Evolutionary conservation across 2,113 vertebrate genomes (phyloP), one percentile per base, ranked within the genome.

Genomic region (Phrynosoma blainvillii): DNA sequence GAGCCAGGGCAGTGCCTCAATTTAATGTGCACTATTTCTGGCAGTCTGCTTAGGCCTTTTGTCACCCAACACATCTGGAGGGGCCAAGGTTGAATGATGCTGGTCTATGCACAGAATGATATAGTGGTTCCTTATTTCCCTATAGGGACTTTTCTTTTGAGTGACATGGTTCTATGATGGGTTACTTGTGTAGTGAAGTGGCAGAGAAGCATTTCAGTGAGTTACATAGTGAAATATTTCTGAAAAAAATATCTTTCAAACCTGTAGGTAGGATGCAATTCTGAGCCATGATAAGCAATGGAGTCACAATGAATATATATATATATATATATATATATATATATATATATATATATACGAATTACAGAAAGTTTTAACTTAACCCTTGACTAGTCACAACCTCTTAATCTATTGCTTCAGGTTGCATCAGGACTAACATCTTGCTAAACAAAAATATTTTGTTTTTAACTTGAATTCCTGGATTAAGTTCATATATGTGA

Each of bases 401-500:
- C 73, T 21, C 65, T 54, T 21, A 81, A 30, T 73, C 27, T 78
- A 81, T 23, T 36, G 20, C 8, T 40, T 23, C 14, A 23, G 36
- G 30, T 27, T 82, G 65, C 54, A 59, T 30, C 13, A 79, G 32
- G 73, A 47, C 65, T 73, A 71, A 71, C 25, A 30, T 90, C 87
- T 78, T 90, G 14, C 73, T 16, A 32, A 70, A 82, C 18, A 89
- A 74, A 85, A 52, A 5, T 18, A 79, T 16, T 0, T 59, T 89
- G 5, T 86, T 85, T 42, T 86, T 78, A 36, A 56, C 82, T 82
- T 20, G 42, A 71, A 71, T 79, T 27, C 18, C n/a, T 42, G 65
- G 30, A n/a, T 86, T 86, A 9, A 52, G 86, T 40, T 54, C 91
- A 87, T 91, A 90, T 4, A 2, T 62, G 40, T 59, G 21, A 36